These are phyloP conservation scores for Anoura caudifer DNA, from an alignment of 2,113 vertebrate genomes.

Conservation along the genomic window DNA sequence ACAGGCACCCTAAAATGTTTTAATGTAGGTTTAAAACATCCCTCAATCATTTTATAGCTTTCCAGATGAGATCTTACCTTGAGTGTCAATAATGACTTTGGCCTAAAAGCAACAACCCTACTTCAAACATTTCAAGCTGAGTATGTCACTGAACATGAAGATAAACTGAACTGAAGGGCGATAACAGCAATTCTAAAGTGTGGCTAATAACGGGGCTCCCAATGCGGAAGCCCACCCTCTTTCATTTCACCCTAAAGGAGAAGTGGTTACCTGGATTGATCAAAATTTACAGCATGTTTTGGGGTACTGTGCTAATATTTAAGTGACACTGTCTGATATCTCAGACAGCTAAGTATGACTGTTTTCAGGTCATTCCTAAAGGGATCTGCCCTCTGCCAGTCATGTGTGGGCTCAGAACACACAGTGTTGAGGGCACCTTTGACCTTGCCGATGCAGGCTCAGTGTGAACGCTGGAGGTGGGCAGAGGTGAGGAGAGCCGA, in stretches of 20 bases:
- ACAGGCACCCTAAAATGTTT: not conserved
- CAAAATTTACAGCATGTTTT: not conserved
- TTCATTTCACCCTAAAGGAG: not conserved
- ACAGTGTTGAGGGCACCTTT: not conserved
- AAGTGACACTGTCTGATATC: not conserved
- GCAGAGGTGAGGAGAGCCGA: not conserved
- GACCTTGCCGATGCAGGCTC: not conserved
- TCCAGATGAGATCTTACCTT: not conserved
- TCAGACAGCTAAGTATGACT: not conserved
- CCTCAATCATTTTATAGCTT: not conserved
- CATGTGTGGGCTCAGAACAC: not conserved
- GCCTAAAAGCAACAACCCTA: not conserved
- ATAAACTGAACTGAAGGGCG: not conserved
- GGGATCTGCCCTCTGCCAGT: not conserved
- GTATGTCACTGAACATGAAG: not conserved
- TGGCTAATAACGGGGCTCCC: not conserved
- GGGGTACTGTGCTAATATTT: not conserved
- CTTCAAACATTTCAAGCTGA: not conserved
- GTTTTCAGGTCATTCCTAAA: not conserved
- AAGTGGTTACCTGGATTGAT: not conserved
- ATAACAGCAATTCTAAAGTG: not conserved
- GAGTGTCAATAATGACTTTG: not conserved
- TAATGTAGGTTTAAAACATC: not conserved
- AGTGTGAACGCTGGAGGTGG: not conserved
- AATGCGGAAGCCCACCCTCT: fast-evolving